Percentiles rank a stretch among this genome's conserved stretches.
These are phyloP conservation scores for Micrasema minimum DNA, from an alignment of 1,140 invertebrate genomes.

Conservation along the genomic window DNA sequence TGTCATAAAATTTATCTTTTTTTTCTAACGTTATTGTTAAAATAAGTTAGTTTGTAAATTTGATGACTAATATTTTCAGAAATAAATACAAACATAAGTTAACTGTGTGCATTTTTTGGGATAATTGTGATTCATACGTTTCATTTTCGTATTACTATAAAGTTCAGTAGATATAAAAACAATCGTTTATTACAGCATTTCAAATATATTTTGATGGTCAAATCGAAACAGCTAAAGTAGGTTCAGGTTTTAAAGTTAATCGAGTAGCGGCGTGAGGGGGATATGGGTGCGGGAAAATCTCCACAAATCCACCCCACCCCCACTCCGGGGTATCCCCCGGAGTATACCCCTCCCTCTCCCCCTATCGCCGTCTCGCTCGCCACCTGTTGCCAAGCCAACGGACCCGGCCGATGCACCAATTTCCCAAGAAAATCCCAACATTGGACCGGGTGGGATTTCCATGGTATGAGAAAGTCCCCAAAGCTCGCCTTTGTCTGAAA, in stretches of 20 bases:
- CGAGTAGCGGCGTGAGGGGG: conserved; percentile 27
- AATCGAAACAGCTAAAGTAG: too few relatives aligned
- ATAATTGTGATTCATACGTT: too few relatives aligned
- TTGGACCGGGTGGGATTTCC: conserved; percentile 4
- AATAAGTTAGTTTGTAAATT: too few relatives aligned
- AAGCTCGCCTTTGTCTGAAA: conserved; percentile 17
- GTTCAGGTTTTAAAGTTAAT: conserved; percentile 34
- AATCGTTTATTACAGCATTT: too few relatives aligned
- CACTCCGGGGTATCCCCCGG: conserved; percentile 1
- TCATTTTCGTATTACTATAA: too few relatives aligned
- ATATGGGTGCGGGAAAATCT: not conserved
- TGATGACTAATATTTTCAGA: too few relatives aligned
- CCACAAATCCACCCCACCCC: conserved; percentile 3
- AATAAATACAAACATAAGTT: too few relatives aligned
- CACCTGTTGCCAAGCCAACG: conserved; percentile 44
- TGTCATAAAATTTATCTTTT: too few relatives aligned
- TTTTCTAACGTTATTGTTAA: too few relatives aligned
- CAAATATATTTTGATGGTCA: too few relatives aligned
- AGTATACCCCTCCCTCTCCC: conserved; percentile 8
- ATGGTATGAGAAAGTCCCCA: conserved; percentile 6
- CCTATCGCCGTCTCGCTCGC: conserved; percentile 11
- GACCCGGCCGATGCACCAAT: conserved; percentile 26
- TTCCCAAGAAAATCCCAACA: conserved; percentile 27
- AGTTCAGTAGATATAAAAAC: too few relatives aligned
- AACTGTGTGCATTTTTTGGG: too few relatives aligned